Base-by-base conservation (phyloP, 2,888 invertebrate species). In the Eurytoma californica region DNA sequence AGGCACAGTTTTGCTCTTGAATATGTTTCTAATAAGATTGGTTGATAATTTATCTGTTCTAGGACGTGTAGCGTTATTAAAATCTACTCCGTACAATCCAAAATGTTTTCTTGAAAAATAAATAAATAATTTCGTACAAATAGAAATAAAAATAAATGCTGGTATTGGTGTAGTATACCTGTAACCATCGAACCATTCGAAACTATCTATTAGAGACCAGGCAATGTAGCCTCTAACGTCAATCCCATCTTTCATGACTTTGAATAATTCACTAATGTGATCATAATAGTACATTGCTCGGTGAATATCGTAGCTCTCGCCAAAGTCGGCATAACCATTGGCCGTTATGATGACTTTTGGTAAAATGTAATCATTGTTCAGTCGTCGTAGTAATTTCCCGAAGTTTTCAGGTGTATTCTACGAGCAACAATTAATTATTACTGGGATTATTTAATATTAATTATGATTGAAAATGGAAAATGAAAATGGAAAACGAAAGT, bases 161-260 rank as follows among this genome's bases (percentile, higher is more conserved):
- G 28, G 16, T 16, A 9, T 18, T 30, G 16, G 20, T 58, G 3
- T 3, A 47, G 14, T 20, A 93, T 92, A 94, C 93, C 93, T 93
- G 86, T 92, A 96, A 39, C 96, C 96, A 61, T 92, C 91, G 79
- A 92, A 91, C 96, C 96, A 96, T 88, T 97, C 96, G 88, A 94
- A 95, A 18, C 69, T 72, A 86, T 97, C 96, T 90, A 96, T 92
- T 18, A 97, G 89, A 82, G 94, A 94, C 95, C 96, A 96, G 74
- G 94, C 93, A 0, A 94, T 93, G 86, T 96, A 97, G 0, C 94
- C 95, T 12, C 83, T 83, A 74, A 86, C 83, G 53, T 85, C 82
- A 24, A 87, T 77, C 14, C 85, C 86, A 30, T 82, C 76, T 76
- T 82, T 82, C 83, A 85, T 84, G 18, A 82, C 75, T 49, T 84